Evolutionary conservation across 2,888 invertebrate genomes (phyloP), one percentile per base, ranked within the genome.

Genomic region (Acronicta alni): DNA sequence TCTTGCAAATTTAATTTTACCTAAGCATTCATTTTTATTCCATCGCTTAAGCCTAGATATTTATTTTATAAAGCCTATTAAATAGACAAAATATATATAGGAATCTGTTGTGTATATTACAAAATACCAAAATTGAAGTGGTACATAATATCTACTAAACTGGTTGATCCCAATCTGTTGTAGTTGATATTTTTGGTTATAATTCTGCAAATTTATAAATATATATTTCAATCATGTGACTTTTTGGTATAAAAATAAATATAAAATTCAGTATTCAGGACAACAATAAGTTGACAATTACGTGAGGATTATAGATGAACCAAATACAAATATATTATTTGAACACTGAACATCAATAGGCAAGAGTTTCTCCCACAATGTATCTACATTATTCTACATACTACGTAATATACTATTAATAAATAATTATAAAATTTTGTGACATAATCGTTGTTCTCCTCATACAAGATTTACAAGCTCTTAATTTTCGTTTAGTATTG

Each of bases 361-460:
- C 47, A 58, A 43, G 38, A 55, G 18, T 67, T 54, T n/a, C 38
- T 55, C 48, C 43, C 42, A 43, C n/a, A 35, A 55, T 9, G 16
- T 47, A 51, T 46, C 2, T 4, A 7, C 7, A 23, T 23, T 56
- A 48, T n/a, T 26, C 42, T 54, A 47, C 14, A 18, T 35, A 6
- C 17, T 42, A 32, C 1, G 32, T 56, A 53, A 46, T 46, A 49
- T 32, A 2, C 52, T 32, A 53, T 47, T 59, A 32, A 23, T 44
- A 47, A 53, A 41, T 18, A 30, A 12, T 4, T 30, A 30, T 30
- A 63, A 17, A 26, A 55, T 18, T 63, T 49, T 12, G 45, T 45
- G 47, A 55, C 10, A 44, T 42, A 41, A 18, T 58, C 62, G 65
- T 72, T 63, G 67, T 61, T 49, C 55, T 42, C 48, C 49, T 59